Conservation (phyloP, 1,140 invertebrate species). For the Drosophila virilis region DNA sequence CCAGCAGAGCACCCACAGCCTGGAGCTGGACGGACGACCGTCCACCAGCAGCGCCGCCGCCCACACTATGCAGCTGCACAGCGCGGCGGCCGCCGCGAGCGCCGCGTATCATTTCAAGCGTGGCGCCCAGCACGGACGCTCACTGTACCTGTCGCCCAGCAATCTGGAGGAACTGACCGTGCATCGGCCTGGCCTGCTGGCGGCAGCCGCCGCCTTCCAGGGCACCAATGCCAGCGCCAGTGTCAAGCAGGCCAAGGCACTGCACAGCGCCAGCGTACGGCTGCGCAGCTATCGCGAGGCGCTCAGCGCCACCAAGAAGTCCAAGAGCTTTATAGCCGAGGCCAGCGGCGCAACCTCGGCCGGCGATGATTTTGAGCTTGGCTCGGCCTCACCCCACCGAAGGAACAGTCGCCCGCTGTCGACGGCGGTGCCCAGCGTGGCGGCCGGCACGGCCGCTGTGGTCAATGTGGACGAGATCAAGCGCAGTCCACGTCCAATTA, state of each 20-base stretch:
- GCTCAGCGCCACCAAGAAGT: constrained; percentile 81
- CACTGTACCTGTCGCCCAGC: constrained; percentile 80
- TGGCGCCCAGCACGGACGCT: constrained; percentile 74
- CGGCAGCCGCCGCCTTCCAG: constrained; percentile 73
- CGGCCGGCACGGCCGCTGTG: constrained; percentile 20
- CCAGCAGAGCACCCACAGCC: constrained; percentile 81
- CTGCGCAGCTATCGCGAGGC: constrained; percentile 79
- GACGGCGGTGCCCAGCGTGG: constrained; percentile 61
- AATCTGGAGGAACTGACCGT: constrained; percentile 78
- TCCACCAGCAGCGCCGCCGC: constrained; percentile 67
- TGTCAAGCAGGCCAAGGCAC: constrained; percentile 80
- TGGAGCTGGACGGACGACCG: constrained; percentile 76
- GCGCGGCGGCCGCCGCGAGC: constrained; percentile 75
- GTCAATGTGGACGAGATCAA: constrained; percentile 77
- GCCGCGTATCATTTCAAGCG: constrained; percentile 82
- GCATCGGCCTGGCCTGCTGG: constrained; percentile 71
- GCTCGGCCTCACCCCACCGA: constrained; percentile 74
- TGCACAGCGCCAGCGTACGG: constrained; percentile 81
- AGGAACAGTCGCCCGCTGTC: constrained; percentile 82
- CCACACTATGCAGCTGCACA: constrained; percentile 68
- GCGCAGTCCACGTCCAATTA: constrained; percentile 76
- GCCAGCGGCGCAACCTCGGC: constrained; percentile 35
- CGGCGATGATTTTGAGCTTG: constrained; percentile 80
- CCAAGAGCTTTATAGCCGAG: constrained; percentile 83
- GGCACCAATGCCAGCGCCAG: constrained; percentile 82